These are phyloP conservation scores for Onychorhynchus coronatus DNA, from an alignment of 2,113 vertebrate genomes.

Conservation along the genomic window DNA sequence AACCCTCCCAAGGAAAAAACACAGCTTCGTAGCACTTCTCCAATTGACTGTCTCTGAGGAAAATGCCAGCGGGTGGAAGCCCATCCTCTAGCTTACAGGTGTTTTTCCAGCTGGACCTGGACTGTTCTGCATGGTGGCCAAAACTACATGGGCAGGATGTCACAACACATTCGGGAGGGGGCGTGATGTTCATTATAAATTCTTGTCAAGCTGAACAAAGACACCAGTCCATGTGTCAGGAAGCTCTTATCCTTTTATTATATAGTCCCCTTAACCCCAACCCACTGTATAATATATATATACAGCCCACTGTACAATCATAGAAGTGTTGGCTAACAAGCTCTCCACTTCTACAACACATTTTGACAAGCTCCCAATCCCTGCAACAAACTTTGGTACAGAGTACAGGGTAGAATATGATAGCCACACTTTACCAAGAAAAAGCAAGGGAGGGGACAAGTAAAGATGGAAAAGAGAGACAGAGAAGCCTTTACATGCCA, in stretches of 20 bases:
- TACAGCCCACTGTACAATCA: background rate
- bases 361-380: background rate
- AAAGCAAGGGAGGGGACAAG: background rate
- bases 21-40: background rate
- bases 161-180: background rate
- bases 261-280: background rate
- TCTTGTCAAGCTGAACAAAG: background rate
- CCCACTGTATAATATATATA: background rate
- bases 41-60: background rate
- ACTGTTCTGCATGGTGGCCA: background rate
- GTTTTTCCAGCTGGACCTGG: background rate
- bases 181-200: background rate
- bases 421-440: background rate
- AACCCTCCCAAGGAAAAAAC: background rate
- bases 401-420: background rate
- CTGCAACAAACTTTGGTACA: background rate
- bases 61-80: background rate
- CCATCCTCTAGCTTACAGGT: background rate
- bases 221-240: background rate
- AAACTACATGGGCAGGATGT: background rate
- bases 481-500: background rate
- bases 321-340: background rate
- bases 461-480: background rate
- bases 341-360: background rate
- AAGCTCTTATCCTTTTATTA: background rate